Base-by-base conservation (phyloP, 1,140 invertebrate genomes). In the Littorina saxatilis region DNA sequence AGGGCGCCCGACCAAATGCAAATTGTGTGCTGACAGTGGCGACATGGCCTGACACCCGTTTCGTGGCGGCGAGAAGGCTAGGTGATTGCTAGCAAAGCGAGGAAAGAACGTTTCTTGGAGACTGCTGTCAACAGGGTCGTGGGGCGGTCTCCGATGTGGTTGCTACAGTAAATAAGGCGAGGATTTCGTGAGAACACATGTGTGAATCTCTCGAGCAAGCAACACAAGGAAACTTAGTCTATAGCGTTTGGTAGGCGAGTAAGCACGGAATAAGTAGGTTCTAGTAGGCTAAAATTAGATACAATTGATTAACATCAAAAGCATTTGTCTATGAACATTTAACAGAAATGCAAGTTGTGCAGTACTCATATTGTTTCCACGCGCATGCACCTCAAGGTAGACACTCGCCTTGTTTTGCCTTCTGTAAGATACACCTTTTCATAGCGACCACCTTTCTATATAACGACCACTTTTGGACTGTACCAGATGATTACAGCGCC, bases 11-110 rank as follows among this genome's bases (percentile, higher is more conserved):
- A 32, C n/a, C 55, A 40, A 66, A 47, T 66, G 76, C 76, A 63
- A 78, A 78, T 78, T 52, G 50, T 32, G 61, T 66, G 55, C 32
- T 68, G 66, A 68, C 66, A 68, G 66, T 68, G 66, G 29, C 5
- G 61, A 66, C 13, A 32, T 20, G 55, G 61, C 23, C 68, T 15
- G 68, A 27, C 35, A 39, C 37, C 17, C 68, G n/a, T n/a, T n/a
- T n/a, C n/a, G n/a, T n/a, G 52, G 50, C 43, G 32, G 50, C 35
- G 55, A 61, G n/a, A 15, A 50, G 58, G 37, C n/a, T 35, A 37
- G 74, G 27, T 58, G 68, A n/a, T n/a, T n/a, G n/a, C n/a, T n/a
- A n/a, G n/a, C n/a, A 61, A 32, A 39, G 52, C 17, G 74, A 39
- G 43, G 29, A 5, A 37, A 27, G 73, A 77, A 58, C 74, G 52